Base-by-base conservation (phyloP, 2,797 vertebrate genomes). In the Eulemur albifrons region DNA sequence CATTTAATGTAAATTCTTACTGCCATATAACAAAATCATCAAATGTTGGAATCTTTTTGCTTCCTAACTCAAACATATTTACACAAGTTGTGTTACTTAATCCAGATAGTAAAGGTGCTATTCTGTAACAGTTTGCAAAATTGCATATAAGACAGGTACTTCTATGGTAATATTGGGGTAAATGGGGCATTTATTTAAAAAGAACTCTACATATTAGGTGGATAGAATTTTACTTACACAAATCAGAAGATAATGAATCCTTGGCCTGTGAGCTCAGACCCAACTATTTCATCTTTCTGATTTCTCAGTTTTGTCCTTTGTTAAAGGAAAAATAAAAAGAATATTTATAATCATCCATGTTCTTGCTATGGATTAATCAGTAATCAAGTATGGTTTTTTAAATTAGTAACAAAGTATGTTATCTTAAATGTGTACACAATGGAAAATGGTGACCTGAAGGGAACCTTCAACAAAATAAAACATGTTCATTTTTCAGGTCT, bases 401-500 rank as follows among this genome's bases (percentile, higher is more conserved):
- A 72, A 30, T 94, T 88, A 67, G 4, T 83, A 93, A 73, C 79
- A 72, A 92, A 94, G 30, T 35, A 17, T 85, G 40, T 91, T 70
- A 72, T 67, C 84, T 69, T 88, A 63, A 93, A 50, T 82, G 17
- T 81, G 32, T 52, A 35, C 25, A 75, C 21, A 65, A 20, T 23
- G 23, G 59, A 61, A 87, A 85, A 77, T 0, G 54, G n/a, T 81
- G 69, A 94, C 75, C 82, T 91, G 54, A 73, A 83, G 69, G 80
- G 86, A 57, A 45, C 52, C 32, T 13, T 61, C 61, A 61, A 43
- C 45, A 63, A 83, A 95, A 25, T 65, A 50, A 94, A 80, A 52
- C 32, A 40, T 1, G 27, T 5, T 79, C 54, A 11, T 50, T 35
- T 85, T 72, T 88, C 81, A 65, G 12, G 45, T 65, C 73, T 94